Base-by-base conservation (phyloP, 2,113 vertebrate genomes). In the Eidolon helvum region DNA sequence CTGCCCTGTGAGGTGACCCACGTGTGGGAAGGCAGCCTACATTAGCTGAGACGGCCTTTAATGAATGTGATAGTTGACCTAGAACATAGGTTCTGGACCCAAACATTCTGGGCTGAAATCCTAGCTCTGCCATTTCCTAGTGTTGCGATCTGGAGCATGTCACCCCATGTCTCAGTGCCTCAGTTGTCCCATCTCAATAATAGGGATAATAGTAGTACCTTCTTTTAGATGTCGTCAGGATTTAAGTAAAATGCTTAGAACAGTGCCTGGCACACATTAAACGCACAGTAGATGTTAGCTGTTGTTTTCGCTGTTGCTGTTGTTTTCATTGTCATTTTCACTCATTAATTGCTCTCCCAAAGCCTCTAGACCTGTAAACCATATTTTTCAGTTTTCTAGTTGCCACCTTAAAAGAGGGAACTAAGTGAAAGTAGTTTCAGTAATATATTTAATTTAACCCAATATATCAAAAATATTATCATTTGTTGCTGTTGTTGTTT, bases 121-220 rank as follows among this genome's bases (percentile, higher is more conserved):
- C 19, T 11, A 1, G 11, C 24, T 80, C 18, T 77, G 15, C 15
- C 11, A 2, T 26, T 74, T 19, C 16, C 10, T 4, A 21, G 14
- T 15, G 4, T 16, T 82, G 11, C 11, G 33, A 19, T 1, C 16
- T 15, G 7, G n/a, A 65, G 9, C 4, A 0, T 2, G 1, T 55
- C 2, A 33, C 35, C 38, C 78, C 7, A 22, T 15, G 40, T 83
- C 9, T 38, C 26, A 0, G 11, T 3, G 28, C 28, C 48, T 71
- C 38, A 9, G 2, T 19, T 59, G 12, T 38, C 40, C 50, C 48
- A 30, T 22, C 9, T 79, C 66, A 79, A 7, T 30, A 45, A 48
- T 6, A 2, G 66, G 26, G 38, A 9, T 22, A 16, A 15, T 38
- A 19, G 22, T 16, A 4, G 30, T 3, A 0, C 26, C 45, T 33